These are phyloP conservation scores for Agrochola lota DNA, from an alignment of 2,888 invertebrate species.

Conservation along the genomic window DNA sequence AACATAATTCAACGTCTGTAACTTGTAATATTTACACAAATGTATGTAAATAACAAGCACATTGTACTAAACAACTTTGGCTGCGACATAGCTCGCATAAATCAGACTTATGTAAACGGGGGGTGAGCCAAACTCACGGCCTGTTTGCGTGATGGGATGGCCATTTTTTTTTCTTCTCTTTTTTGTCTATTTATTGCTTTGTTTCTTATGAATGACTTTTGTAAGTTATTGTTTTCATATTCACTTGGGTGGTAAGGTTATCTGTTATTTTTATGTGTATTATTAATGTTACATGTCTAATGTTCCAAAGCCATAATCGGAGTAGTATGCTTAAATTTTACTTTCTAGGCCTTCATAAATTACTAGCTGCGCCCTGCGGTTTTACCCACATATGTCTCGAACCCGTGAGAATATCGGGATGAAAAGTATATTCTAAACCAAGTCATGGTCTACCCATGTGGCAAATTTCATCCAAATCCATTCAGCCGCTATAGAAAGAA, in stretches of 20 bases:
- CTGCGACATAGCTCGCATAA: constrained; percentile 76
- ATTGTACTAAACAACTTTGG: constrained; percentile 82
- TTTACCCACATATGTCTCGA: no score
- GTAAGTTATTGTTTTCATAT: constrained; percentile 62
- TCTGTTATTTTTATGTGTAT: constrained; percentile 41
- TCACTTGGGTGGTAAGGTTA: constrained; percentile 40
- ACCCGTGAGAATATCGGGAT: no score
- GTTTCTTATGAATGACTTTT: constrained; percentile 63
- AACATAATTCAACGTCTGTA: constrained; percentile 66
- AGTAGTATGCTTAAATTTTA: neutral
- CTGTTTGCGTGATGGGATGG: constrained; percentile 51
- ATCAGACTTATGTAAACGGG: constrained; percentile 82
- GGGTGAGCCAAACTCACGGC: constrained; percentile 65
- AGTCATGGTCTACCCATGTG: no score
- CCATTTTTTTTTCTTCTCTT: constrained; percentile 40
- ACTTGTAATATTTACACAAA: constrained; percentile 78
- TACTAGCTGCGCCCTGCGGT: no score
- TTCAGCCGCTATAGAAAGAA: no score
- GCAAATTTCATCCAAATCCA: no score
- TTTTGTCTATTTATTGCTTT: constrained; percentile 64
- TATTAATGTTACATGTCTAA: constrained; percentile 39
- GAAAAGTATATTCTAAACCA: no score
- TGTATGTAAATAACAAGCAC: constrained; percentile 83
- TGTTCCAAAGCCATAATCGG: constrained; percentile 12
- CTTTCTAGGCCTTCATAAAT: no score